Evolutionary conservation across 2,113 vertebrate species (phyloP).

Genomic region (Pagrus major): DNA sequence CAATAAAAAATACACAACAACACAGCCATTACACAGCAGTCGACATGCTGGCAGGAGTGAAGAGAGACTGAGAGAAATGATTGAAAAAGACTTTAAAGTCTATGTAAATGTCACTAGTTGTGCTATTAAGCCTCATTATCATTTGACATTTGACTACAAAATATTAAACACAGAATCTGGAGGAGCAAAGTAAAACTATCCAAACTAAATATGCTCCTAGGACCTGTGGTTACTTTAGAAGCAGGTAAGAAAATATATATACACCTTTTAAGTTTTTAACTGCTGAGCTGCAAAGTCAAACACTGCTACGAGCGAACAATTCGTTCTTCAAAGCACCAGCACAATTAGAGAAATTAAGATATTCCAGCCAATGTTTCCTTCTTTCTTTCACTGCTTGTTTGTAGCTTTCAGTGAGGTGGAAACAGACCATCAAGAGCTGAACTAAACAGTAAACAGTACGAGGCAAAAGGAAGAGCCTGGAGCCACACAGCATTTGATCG

Average conservation of each 20-base stretch:
- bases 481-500: conserved; percentile 75
- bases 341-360: conserved; percentile 82
- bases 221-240: conserved; percentile 37
- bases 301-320: conserved; percentile 50
- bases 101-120: neutral
- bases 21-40: conserved; percentile 79
- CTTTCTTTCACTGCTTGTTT: conserved; percentile 79
- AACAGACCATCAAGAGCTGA: conserved; percentile 94
- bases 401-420: conserved; percentile 87
- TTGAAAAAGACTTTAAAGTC: conserved; percentile 8
- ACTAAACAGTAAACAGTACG: conserved; percentile 80
- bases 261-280: conserved; percentile 64
- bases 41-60: conserved; percentile 50
- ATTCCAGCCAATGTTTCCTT: conserved; percentile 80
- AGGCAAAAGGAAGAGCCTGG: conserved; percentile 83
- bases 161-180: neutral
- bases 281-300: conserved; percentile 61
- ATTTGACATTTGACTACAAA: neutral
- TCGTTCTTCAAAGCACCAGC: conserved; percentile 65
- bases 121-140: conserved; percentile 14
- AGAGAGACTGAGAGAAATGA: conserved; percentile 46
- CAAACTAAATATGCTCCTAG: neutral
- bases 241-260: conserved; percentile 34
- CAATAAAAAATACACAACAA: conserved; percentile 84
- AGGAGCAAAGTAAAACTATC: conserved; percentile 13